Conservation (phyloP, 2,888 invertebrate species). For the Ashinkailepas kermadecensis region DNA sequence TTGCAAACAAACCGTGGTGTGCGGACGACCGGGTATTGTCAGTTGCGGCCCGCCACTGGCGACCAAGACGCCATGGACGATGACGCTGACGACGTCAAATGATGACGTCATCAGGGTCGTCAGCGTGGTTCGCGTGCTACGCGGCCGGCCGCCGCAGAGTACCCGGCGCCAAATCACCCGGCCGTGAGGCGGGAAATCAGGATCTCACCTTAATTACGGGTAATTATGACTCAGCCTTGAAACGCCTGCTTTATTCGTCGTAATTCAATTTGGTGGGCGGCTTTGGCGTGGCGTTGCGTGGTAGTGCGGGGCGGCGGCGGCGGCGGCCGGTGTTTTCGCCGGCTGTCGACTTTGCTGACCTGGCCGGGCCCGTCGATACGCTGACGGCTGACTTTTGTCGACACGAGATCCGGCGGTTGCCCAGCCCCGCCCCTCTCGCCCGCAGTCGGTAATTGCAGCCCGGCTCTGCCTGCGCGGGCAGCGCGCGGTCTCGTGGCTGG, state of each 20-base stretch:
- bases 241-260: slow-evolving; percentile 13
- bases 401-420: not conserved
- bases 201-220: slow-evolving; percentile 10
- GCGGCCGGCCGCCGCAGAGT: not conserved
- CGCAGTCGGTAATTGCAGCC: not conserved
- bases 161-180: not conserved
- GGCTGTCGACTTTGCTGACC: not conserved
- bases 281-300: not conserved
- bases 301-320: not conserved
- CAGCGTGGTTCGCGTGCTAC: not conserved
- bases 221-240: slow-evolving; percentile 19
- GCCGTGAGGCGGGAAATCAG: slow-evolving; percentile 10
- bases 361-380: too few relatives aligned
- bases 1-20: not conserved
- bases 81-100: not conserved
- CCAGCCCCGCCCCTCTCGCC: not conserved
- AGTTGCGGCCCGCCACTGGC: not conserved
- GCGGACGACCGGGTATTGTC: not conserved
- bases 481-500: too few relatives aligned
- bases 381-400: not conserved
- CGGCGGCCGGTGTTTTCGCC: not conserved
- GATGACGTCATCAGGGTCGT: not conserved
- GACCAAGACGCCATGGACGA: too few relatives aligned
- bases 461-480: not conserved
- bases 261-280: slow-evolving; percentile 19